Evolutionary conservation across 2,888 invertebrate genomes (phyloP), one percentile per base, ranked within the genome.

Genomic region (Aphodius sticticus): DNA sequence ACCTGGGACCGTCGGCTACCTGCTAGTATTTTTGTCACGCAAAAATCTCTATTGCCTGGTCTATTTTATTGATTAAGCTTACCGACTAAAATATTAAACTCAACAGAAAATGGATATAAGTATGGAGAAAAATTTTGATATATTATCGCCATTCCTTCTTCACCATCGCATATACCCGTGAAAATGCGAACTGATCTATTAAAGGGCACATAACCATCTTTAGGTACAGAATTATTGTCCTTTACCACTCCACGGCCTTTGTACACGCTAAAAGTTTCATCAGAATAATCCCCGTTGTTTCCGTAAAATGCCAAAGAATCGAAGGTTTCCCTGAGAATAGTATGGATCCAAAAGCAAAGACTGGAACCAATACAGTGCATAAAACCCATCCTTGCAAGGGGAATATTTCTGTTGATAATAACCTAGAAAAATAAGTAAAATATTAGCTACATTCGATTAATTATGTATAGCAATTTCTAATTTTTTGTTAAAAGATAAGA

Each of bases 281-380:
- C 87, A 81, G 89, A 88, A 2, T 91, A 90, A 78, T 91, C 90
- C 15, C 91, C 37, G n/a, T 37, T 26, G 35, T 37, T 35, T 3
- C 37, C 89, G n/a, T 88, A 86, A 81, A 86, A 85, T 9, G 90
- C 90, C 72, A 95, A 88, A 1, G 93, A 92, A 78, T 95, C 93
- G 35, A 93, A 88, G 0, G 94, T 95, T 88, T 96, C 96, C 79
- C 94, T 91, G 14, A 95, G 91, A 81, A 96, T 94, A 2, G 95
- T 94, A 86, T 92, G 92, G n/a, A 95, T 88, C 95, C 96, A 96
- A 86, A 95, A 94, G 86, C 95, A 94, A n/a, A 96, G 88, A 85
- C 95, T 95, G 80, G 95, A 93, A 0, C 94, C 94, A 37, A 96
- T 93, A 89, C 95, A 93, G 87, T 96, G 96, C 95, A 96, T 95